A percentile compares a stretch with the other conserved stretches of the same genome.
Evolutionary conservation across 2,113 vertebrate genomes (phyloP).

Genomic region (Callopanchax toddi): DNA sequence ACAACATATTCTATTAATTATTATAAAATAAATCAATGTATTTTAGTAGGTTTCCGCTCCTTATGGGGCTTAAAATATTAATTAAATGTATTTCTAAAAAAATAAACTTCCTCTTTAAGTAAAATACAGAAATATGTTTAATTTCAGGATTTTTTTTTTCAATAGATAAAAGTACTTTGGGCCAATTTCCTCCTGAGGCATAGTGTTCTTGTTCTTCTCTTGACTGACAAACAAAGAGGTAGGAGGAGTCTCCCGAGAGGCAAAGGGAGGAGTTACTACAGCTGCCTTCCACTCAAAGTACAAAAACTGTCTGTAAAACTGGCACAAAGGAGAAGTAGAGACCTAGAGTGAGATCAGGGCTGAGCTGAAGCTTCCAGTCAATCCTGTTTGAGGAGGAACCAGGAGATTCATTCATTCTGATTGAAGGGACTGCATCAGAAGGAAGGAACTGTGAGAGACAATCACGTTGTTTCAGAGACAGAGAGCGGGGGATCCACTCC

Average conservation of each 20-base stretch:
- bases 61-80: too few relatives aligned
- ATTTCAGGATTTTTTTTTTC: too few relatives aligned
- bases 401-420: background rate
- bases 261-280: constrained; percentile 47
- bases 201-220: constrained; percentile 13
- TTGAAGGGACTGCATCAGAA: too few relatives aligned
- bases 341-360: constrained; percentile 20
- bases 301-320: constrained; percentile 48
- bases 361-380: constrained; percentile 26
- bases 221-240: constrained; percentile 57
- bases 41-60: too few relatives aligned
- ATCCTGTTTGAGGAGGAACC: constrained; percentile 41
- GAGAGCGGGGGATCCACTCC: constrained; percentile 14
- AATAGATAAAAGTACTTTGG: too few relatives aligned
- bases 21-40: too few relatives aligned
- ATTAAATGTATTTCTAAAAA: too few relatives aligned
- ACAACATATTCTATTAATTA: too few relatives aligned
- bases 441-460: constrained; percentile 2
- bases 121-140: too few relatives aligned
- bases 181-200: too few relatives aligned
- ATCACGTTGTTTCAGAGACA: constrained; percentile 30
- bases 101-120: too few relatives aligned
- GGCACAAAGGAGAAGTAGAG: constrained; percentile 61
- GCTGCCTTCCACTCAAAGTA: constrained; percentile 44
- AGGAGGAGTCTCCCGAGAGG: constrained; percentile 45